Conservation (phyloP, 2,113 vertebrate genomes). For the Columba livia region DNA sequence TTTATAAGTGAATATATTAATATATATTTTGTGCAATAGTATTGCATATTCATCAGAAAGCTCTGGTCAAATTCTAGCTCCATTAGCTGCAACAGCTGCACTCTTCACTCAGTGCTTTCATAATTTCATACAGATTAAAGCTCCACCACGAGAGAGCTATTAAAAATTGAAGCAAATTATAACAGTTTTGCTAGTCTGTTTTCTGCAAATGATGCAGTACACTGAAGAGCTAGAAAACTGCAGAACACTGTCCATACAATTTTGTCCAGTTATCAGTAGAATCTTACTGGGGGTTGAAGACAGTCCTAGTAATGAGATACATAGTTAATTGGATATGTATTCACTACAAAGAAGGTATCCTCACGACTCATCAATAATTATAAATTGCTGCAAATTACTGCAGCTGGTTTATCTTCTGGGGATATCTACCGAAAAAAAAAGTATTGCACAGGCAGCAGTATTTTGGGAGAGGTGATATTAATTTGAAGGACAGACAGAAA, state of each 20-base stretch:
- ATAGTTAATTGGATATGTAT: background rate
- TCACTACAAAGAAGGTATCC: background rate
- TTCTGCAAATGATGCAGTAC: background rate
- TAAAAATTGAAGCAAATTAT: background rate
- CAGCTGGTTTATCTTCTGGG: background rate
- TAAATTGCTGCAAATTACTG: background rate
- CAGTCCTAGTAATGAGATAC: background rate
- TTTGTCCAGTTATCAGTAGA: background rate
- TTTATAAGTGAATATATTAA: background rate
- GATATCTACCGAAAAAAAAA: background rate
- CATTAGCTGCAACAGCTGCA: background rate
- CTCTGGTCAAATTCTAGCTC: background rate
- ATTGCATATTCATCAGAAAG: background rate
- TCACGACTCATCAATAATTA: conserved; percentile 32
- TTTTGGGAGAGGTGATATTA: background rate
- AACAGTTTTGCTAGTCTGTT: background rate
- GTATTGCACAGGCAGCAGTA: background rate
- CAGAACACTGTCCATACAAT: background rate
- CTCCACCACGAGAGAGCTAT: background rate
- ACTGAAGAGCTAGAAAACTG: background rate
- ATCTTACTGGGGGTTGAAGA: background rate
- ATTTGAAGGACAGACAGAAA: background rate
- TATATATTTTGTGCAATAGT: background rate
- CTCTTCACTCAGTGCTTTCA: background rate
- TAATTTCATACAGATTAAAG: background rate